Percentiles rank a stretch among this genome's conserved stretches.
phyloP scores from a whole-genome alignment of 1,140 invertebrate species.

The Euura lappo region DNA sequence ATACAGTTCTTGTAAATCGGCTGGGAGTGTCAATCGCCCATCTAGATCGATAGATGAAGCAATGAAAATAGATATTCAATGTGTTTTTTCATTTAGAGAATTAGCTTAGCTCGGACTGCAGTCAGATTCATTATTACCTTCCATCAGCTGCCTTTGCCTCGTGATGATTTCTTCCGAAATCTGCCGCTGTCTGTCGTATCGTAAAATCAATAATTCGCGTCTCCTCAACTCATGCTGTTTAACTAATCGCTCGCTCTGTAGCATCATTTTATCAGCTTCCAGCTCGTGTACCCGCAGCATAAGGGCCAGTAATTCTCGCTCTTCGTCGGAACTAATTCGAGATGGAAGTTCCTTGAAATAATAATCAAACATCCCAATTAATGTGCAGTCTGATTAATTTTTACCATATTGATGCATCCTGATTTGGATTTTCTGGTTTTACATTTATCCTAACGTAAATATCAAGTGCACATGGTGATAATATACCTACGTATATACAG shows the following conservation, averaged over 20 bases:
- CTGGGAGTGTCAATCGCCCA: constrained; percentile 70
- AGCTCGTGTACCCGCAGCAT: constrained; percentile 89
- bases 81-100: constrained; percentile 18
- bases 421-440: too few relatives aligned
- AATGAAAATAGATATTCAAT: constrained; percentile 10
- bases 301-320: constrained; percentile 82
- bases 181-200: constrained; percentile 83
- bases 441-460: too few relatives aligned
- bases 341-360: constrained; percentile 77
- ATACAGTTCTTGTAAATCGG: constrained; percentile 85
- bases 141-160: constrained; percentile 83
- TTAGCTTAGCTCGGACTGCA: constrained; percentile 14
- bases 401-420: not conserved
- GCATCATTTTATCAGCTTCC: constrained; percentile 89
- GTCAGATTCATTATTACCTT: constrained; percentile 67
- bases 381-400: constrained; percentile 18
- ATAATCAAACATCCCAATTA: not conserved
- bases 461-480: too few relatives aligned
- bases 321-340: constrained; percentile 83
- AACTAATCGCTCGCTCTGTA: constrained; percentile 84
- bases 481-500: too few relatives aligned
- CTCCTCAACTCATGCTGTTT: constrained; percentile 85
- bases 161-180: constrained; percentile 93
- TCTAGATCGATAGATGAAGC: constrained; percentile 57
- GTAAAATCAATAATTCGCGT: constrained; percentile 80